A percentile compares a stretch with the other conserved stretches of the same genome.
phyloP scores from a whole-genome alignment of 1,140 invertebrate genomes.

The Drosophila bocqueti region DNA sequence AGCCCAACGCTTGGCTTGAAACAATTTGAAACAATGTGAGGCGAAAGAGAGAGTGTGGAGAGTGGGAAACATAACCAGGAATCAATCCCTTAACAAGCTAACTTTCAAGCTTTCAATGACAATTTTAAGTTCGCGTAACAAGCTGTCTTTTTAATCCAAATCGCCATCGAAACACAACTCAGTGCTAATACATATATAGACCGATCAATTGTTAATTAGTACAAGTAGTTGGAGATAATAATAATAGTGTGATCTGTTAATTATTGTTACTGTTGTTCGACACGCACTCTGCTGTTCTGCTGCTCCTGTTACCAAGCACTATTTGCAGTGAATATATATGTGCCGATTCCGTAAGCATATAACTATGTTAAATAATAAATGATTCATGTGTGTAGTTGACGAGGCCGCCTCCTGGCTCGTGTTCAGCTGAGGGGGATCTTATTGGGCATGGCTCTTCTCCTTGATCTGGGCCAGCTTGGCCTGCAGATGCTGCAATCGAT shows the following conservation, averaged over 20 bases:
- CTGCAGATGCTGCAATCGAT: conserved; percentile 81
- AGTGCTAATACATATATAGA: conserved; percentile 69
- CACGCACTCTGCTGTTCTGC: conserved; percentile 30
- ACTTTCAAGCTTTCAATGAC: conserved; percentile 31
- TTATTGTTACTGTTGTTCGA: conserved; percentile 75
- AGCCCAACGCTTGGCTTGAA: conserved; percentile 52
- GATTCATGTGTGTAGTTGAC: conserved; percentile 47
- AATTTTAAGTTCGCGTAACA: conserved; percentile 46
- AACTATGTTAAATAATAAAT: conserved; percentile 77
- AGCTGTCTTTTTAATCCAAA: conserved; percentile 46
- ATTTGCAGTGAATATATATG: too few species aligned
- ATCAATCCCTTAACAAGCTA: conserved; percentile 59
- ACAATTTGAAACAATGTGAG: conserved; percentile 46
- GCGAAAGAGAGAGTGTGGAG: conserved; percentile 3
- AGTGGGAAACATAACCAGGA: conserved; percentile 47
- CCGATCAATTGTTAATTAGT: conserved; percentile 55
- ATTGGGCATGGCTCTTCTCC: conserved; percentile 79
- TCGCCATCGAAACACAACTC: conserved; percentile 54
- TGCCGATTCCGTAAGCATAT: conserved; percentile 61
- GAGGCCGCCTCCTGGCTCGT: conserved; percentile 14
- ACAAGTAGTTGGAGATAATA: conserved; percentile 50
- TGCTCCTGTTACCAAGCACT: conserved; percentile 60
- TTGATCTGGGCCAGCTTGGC: conserved; percentile 82
- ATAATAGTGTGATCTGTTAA: conserved; percentile 68
- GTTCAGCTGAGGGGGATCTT: conserved; percentile 22